Conservation (phyloP, 2,113 vertebrate genomes). For the Leucopsar rothschildi region DNA sequence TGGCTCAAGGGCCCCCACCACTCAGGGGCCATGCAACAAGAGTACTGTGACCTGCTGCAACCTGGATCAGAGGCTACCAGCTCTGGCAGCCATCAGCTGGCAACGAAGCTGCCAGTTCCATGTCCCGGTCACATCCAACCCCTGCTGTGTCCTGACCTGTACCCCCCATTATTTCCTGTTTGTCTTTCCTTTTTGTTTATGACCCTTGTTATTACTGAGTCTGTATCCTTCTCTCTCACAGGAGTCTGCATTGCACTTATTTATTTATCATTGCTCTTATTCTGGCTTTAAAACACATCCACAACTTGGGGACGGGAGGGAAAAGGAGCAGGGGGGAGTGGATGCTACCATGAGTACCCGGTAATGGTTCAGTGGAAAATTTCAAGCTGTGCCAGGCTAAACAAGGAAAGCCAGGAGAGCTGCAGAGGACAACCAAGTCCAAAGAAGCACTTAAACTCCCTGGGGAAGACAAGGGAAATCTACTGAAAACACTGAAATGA, state of each 20-base stretch:
- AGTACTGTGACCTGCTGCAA: rapidly evolving
- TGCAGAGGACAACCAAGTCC: not conserved
- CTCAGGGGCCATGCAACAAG: not conserved
- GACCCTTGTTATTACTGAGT: not conserved
- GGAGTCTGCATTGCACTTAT: not conserved
- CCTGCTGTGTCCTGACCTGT: not conserved
- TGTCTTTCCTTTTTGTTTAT: slow-evolving; percentile 18
- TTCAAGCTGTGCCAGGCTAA: slow-evolving; percentile 11
- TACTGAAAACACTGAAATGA: not conserved
- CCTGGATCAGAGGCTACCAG: not conserved
- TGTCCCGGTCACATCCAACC: not conserved
- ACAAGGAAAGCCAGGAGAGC: not conserved
- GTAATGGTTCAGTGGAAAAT: not conserved
- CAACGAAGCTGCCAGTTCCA: not conserved
- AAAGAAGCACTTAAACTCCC: not conserved
- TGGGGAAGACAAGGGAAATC: not conserved
- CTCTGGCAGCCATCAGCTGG: not conserved
- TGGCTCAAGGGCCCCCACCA: rapidly evolving
- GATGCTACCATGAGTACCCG: not conserved
- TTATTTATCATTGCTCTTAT: slow-evolving; percentile 13
- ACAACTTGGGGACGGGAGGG: not conserved
- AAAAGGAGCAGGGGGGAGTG: not conserved
- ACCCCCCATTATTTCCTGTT: slow-evolving; percentile 4
- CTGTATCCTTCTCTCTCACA: not conserved
- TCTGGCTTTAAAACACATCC: slow-evolving; percentile 10